Evolutionary conservation across 1,140 invertebrate species (phyloP).

Genomic region (Drosophila leontia): DNA sequence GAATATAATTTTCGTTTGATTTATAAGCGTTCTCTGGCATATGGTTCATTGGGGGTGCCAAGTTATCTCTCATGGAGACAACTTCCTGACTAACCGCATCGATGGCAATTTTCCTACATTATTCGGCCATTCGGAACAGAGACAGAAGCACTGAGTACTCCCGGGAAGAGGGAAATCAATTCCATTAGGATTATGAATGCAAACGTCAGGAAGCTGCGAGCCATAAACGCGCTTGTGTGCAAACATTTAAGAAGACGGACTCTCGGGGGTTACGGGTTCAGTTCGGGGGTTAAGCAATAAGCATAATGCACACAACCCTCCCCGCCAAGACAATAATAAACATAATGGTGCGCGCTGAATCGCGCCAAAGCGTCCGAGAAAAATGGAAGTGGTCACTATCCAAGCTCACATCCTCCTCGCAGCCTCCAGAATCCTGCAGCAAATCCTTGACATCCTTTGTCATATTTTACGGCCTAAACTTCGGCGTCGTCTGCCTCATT

Average conservation of each 20-base stretch:
- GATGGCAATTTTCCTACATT: constrained; percentile 69
- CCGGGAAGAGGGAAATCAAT: constrained; percentile 61
- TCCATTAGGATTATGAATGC: constrained; percentile 83
- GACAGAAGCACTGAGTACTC: not conserved
- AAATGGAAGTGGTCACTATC: constrained; percentile 43
- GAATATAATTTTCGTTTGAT: constrained; percentile 83
- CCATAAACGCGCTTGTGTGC: constrained; percentile 82
- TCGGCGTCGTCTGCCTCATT: constrained; percentile 64
- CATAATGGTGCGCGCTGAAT: constrained; percentile 73
- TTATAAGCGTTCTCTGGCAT: constrained; percentile 74
- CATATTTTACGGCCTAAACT: constrained; percentile 59
- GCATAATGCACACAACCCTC: constrained; percentile 66
- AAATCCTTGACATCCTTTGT: constrained; percentile 64
- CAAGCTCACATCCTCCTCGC: constrained; percentile 18
- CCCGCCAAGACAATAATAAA: constrained; percentile 74
- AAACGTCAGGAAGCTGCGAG: constrained; percentile 72
- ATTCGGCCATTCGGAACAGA: constrained; percentile 61
- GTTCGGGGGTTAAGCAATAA: constrained; percentile 62
- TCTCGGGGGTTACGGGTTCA: constrained; percentile 15
- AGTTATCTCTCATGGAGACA: constrained; percentile 37
- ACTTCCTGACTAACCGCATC: constrained; percentile 62
- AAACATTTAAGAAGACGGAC: constrained; percentile 65
- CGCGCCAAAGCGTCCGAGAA: constrained; percentile 60
- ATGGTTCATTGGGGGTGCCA: constrained; percentile 47
- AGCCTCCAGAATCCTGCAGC: constrained; percentile 28